Evolutionary conservation across 1,140 invertebrate species (phyloP).

Genomic region (Drosophila triauraria): DNA sequence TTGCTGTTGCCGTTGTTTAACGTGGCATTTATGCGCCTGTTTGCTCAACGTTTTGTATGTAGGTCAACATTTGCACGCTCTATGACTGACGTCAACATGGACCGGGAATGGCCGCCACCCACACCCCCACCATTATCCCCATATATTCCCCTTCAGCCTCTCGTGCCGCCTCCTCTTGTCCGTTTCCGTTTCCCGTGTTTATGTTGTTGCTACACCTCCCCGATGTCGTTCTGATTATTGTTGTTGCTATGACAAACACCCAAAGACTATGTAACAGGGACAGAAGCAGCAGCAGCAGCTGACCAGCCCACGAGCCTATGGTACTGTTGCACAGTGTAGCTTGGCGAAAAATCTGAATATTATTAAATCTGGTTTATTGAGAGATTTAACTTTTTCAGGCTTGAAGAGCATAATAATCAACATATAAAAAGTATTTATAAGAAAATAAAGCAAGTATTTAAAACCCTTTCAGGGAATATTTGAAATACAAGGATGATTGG

Average conservation of each 20-base stretch:
- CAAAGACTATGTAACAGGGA: conserved; percentile 43
- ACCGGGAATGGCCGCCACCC: conserved; percentile 46
- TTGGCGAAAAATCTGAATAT: background rate
- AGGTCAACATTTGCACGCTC: conserved; percentile 81
- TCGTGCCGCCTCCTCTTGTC: conserved; percentile 28
- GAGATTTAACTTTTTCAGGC: background rate
- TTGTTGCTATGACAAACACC: conserved; percentile 72
- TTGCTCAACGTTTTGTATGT: conserved; percentile 79
- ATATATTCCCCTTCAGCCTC: background rate
- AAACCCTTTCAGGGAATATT: background rate
- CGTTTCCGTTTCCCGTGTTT: conserved; percentile 77
- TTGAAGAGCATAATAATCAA: background rate
- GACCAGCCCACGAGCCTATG: conserved; percentile 40
- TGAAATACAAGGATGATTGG: too few relatives aligned
- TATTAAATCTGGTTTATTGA: too few relatives aligned
- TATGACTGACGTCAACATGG: conserved; percentile 80
- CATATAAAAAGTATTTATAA: background rate
- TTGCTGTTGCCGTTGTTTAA: conserved; percentile 62
- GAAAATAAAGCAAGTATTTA: background rate
- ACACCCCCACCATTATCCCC: conserved; percentile 18
- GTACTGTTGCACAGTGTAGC: conserved; percentile 10
- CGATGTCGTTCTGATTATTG: conserved; percentile 63
- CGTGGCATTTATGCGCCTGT: conserved; percentile 79
- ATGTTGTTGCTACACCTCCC: conserved; percentile 61
- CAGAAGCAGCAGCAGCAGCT: conserved; percentile 44